phyloP scores from a whole-genome alignment of 2,797 vertebrate species.

The Pangasius sanitwongsei region DNA sequence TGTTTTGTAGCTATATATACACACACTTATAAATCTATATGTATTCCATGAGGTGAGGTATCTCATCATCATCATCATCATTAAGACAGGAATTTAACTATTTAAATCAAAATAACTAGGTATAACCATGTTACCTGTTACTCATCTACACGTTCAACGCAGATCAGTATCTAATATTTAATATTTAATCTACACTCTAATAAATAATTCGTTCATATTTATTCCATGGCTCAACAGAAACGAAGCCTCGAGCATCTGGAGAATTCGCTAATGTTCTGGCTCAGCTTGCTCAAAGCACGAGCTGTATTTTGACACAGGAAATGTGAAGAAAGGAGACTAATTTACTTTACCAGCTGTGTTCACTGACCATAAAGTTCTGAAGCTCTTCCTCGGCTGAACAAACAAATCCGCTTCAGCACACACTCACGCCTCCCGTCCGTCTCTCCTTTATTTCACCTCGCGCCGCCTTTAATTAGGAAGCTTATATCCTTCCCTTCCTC shows the following conservation, averaged over 20 bases:
- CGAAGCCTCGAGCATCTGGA: too few species aligned
- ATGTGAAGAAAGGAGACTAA: slow-evolving; percentile 33
- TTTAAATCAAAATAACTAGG: background rate
- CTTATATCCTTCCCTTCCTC: background rate
- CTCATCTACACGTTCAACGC: background rate
- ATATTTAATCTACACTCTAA: too few species aligned
- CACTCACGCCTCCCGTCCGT: slow-evolving; percentile 49
- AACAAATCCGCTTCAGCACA: slow-evolving; percentile 41
- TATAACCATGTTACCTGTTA: background rate
- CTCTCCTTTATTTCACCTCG: slow-evolving; percentile 45
- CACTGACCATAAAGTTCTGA: slow-evolving; percentile 64
- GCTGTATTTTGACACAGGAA: background rate
- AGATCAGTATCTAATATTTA: too few species aligned
- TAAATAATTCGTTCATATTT: too few species aligned
- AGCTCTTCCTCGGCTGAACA: slow-evolving; percentile 45
- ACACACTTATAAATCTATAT: too few species aligned
- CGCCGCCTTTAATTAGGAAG: slow-evolving; percentile 32
- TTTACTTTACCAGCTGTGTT: slow-evolving; percentile 67
- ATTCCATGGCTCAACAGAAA: too few species aligned
- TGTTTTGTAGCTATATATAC: too few species aligned
- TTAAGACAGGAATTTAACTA: background rate
- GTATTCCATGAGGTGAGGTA: too few species aligned
- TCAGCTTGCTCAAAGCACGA: background rate
- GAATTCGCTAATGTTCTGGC: background rate
- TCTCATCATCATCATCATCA: too few species aligned